phyloP scores from a whole-genome alignment of 2,888 invertebrate species.

The Drosophila paranaensis region DNA sequence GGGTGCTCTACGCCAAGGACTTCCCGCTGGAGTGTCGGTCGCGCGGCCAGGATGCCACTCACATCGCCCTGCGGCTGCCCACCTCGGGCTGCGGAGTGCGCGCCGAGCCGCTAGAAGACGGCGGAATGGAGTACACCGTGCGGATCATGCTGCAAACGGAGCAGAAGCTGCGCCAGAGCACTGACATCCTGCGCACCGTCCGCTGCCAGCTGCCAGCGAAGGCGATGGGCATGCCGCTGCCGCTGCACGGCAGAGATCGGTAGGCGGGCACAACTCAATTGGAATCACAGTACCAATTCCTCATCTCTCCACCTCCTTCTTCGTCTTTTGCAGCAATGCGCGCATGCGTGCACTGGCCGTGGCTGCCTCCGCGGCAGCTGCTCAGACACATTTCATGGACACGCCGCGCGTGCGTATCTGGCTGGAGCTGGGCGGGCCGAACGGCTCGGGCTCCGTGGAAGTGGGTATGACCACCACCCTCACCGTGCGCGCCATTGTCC shows the following conservation, averaged over 20 bases:
- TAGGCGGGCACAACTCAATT: conserved; percentile 5
- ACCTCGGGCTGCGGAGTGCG: conserved; percentile 89
- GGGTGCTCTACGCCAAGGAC: conserved; percentile 90
- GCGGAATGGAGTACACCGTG: conserved; percentile 87
- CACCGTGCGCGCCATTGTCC: conserved; percentile 85
- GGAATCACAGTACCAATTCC: background rate
- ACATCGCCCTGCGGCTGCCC: conserved; percentile 80
- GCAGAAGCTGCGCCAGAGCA: conserved; percentile 89
- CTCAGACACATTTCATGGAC: conserved; percentile 55
- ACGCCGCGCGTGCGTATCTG: conserved; percentile 88
- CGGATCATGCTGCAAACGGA: conserved; percentile 91
- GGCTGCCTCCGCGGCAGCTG: conserved; percentile 34
- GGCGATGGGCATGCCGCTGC: conserved; percentile 81
- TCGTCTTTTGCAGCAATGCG: conserved; percentile 43
- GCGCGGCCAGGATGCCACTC: conserved; percentile 85
- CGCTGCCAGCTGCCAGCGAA: conserved; percentile 85
- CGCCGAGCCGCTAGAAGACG: conserved; percentile 86
- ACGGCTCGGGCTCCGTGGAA: conserved; percentile 87
- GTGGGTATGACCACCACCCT: conserved; percentile 90
- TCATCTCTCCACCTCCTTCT: background rate
- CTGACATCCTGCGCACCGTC: conserved; percentile 89
- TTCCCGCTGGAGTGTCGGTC: conserved; percentile 90
- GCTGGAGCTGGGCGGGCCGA: conserved; percentile 88
- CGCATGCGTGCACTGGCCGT: conserved; percentile 67
- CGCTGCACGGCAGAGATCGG: conserved; percentile 57